Evolutionary conservation across 2,888 invertebrate genomes (phyloP), one percentile per base, ranked within the genome.

Genomic region (Acrobasis repandana): DNA sequence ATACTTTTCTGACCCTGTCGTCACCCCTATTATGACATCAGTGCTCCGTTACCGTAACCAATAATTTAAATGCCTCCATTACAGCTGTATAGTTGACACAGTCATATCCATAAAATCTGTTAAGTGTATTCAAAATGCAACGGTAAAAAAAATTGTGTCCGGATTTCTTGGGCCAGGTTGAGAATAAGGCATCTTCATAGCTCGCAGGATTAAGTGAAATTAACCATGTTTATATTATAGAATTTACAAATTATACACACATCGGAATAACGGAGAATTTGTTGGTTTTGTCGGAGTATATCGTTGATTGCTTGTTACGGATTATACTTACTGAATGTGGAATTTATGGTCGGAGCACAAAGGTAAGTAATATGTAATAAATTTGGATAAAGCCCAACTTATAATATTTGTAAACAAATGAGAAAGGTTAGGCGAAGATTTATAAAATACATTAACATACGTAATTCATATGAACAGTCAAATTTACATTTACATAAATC

Each of bases 161-260:
- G n/a, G 43, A 11, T 14, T 14, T 43, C 6, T 10, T 14, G 51
- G 51, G 51, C 15, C 51, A 51, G 15, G 51, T 15, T 51, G 28
- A 33, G 9, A 51, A 51, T 51, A 43, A 56, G 14, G 11, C 15
- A 14, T 56, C 18, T 16, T 56, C 56, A 43, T 20, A 18, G 14
- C 43, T 43, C 14, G 43, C 38, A 48, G 77, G 86, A 86, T 88
- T 86, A 85, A 75, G 73, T 77, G 74, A 80, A 82, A 85, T 85
- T 84, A 85, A 74, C 77, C 76, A 76, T 80, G 71, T 82, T 80
- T 84, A 77, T 80, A 81, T 78, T 75, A 76, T 38, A 43, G 38
- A 34, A 51, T 34, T 56, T 56, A 56, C 77, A 77, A 78, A 76
- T 80, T 72, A 77, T 76, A 77, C 71, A 51, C 74, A 76, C 75